Evolutionary conservation across 2,888 invertebrate species (phyloP), one percentile per base, ranked within the genome.

Genomic region (Mimas tiliae): DNA sequence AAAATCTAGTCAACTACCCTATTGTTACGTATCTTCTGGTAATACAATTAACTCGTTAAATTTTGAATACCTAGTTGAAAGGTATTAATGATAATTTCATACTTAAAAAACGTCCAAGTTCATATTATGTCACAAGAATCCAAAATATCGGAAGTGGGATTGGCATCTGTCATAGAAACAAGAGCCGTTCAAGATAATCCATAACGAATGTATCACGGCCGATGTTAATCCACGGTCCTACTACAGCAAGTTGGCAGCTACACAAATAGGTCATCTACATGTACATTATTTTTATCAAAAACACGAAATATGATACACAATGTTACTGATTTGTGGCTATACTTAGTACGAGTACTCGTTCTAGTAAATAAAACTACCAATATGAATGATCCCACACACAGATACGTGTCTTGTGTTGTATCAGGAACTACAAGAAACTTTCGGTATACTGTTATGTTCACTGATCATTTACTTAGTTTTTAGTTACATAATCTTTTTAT

Each of bases 181-280:
- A 68, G 68, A 65, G 67, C 64, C 62, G 48, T 66, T 65, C 45
- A 45, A 50, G 69, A 74, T 74, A 77, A 76, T 72, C 70, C 68
- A 69, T 67, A 68, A 70, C 58, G 55, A 68, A 77, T 77, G 72
- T 67, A 74, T 77, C 74, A 72, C 65, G 27, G 68, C 68, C 69
- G 69, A 71, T 70, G 69, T 67, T 75, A 77, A 77, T 73, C 77
- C 73, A 63, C 68, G 69, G 72, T 68, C 68, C 69, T 12, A 72
- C 70, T 72, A 77, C 75, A 76, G 73, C 72, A 68, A 77, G 69
- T 76, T 77, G 78, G 75, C 77, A 77, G 67, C 71, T 51, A 65
- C 45, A 48, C 65, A 77, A 76, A 70, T 75, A 75, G 77, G 78
- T 77, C 75, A 74, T 69, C 70, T 69, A 70, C 71, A 71, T 76